Evolutionary conservation across 64 coral and sea anemone species (phyloP).

Genomic region (Stylophora pistillata): DNA sequence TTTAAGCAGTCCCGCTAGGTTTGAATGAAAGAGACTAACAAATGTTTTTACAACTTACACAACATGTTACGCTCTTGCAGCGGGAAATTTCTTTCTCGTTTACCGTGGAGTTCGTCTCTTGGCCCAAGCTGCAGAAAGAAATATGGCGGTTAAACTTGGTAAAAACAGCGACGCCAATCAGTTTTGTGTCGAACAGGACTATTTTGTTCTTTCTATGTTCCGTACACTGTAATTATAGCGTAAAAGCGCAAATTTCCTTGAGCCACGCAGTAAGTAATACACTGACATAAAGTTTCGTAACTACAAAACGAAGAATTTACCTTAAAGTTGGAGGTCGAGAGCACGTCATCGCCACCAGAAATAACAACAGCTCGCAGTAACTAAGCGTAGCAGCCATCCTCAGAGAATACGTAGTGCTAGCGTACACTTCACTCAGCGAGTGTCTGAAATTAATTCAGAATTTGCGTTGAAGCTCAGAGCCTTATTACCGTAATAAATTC

Average conservation of each 20-base stretch:
- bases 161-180: neutral
- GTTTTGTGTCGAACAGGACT: neutral
- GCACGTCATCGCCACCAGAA: neutral
- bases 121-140: conserved; percentile 8
- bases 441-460: conserved; percentile 58
- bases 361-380: neutral
- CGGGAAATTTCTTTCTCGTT: neutral
- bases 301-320: neutral
- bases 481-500: conserved; percentile 59
- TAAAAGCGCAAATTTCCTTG: neutral
- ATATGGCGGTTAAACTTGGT: neutral
- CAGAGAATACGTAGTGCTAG: neutral
- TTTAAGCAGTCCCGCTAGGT: conserved; percentile 22
- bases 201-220: neutral
- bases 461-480: conserved; percentile 29
- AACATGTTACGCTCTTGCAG: conserved; percentile 38
- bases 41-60: conserved; percentile 43
- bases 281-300: too few species aligned
- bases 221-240: neutral
- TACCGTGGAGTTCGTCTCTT: neutral
- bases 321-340: conserved; percentile 21
- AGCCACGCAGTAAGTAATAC: neutral
- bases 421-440: neutral
- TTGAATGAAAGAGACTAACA: conserved; percentile 38
- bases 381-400: neutral